Base-by-base conservation (phyloP, 2,113 vertebrate genomes). In the Lampris megalopsis region DNA sequence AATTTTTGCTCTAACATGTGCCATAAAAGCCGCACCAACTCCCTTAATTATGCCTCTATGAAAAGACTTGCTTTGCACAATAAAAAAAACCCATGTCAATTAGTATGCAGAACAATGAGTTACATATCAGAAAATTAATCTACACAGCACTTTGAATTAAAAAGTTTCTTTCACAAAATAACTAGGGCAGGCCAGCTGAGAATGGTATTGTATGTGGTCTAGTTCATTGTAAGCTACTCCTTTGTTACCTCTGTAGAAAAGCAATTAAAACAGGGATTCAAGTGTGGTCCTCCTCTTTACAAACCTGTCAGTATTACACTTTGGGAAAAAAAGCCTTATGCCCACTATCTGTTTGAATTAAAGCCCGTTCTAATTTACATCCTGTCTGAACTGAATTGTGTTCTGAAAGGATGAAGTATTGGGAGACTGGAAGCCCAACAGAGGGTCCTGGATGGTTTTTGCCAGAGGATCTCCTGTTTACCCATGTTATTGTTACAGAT, bases 51-150 rank as follows among this genome's bases (percentile, higher is more conserved):
- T 45, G 71, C 74, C 73, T 81, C 78, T 57, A 48, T 92, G 81
- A 93, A 93, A 90, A 84, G 88, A 77, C 81, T 86, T 79, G 86
- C 87, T 86, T 89, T 82, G 73, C 86, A 93, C 89, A 92, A 88
- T 89, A 88, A 89, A 87, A 75, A 90, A 87, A 83, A 75, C 24
- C 48, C 36, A 77, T 93, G 91, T 92, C 83, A 90, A 93, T 94
- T 94, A 94, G 92, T 92, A 93, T 94, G 91, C 92, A 71, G 91
- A 94, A 91, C 89, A 94, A 93, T 93, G 91, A 91, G 92, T 88
- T 91, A 91, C 91, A 89, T 93, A 93, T 94, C 93, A 94, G 92
- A 93, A 94, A 94, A 95, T 93, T 92, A 94, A 95, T 95, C 92
- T 93, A 93, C 91, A 91, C 83, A 79, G 91, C 87, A 93, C 91